phyloP scores from a whole-genome alignment of 2,113 vertebrate species.

The Neofelis nebulosa region DNA sequence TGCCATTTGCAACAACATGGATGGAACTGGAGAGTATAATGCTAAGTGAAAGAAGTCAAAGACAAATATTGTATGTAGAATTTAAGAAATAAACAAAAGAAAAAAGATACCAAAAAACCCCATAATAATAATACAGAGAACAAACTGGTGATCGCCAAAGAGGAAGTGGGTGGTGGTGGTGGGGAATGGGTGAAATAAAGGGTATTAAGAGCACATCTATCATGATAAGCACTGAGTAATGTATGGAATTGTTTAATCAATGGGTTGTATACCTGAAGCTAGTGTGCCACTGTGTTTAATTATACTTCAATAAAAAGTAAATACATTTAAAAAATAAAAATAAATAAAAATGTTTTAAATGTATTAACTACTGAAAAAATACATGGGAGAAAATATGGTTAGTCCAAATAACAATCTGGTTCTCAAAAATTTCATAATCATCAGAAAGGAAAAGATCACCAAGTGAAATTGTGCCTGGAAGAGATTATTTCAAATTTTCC shows the following conservation, averaged over 20 bases:
- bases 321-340: neutral
- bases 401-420: neutral
- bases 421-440: slow-evolving; percentile 12
- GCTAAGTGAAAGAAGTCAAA: neutral
- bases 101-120: neutral
- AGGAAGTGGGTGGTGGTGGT: neutral
- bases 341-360: neutral
- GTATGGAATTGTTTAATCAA: neutral
- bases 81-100: neutral
- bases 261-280: neutral
- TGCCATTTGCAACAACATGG: neutral
- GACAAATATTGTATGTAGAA: neutral
- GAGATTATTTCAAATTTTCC: slow-evolving; percentile 11
- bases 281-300: neutral
- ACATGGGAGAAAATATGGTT: neutral
- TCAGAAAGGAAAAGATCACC: neutral
- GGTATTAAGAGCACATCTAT: neutral
- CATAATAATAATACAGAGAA: neutral
- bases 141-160: neutral
- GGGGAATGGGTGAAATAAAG: neutral
- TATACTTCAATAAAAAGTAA: neutral
- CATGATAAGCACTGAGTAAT: neutral
- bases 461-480: neutral
- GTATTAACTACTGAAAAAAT: neutral
- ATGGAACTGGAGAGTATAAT: neutral